Conservation (phyloP, 1,140 invertebrate genomes). For the Calycopis cecrops region DNA sequence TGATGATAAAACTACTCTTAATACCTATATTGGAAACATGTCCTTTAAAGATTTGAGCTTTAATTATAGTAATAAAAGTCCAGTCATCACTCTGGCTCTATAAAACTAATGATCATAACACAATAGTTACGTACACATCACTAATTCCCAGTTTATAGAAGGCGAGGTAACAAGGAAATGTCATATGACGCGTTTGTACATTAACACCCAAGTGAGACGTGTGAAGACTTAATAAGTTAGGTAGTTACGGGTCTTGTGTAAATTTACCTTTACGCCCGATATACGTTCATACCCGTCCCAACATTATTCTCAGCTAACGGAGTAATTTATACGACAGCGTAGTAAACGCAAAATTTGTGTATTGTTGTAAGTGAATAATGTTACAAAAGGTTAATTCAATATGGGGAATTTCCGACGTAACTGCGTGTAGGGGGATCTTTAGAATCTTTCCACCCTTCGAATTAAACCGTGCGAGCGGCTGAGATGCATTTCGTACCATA, state of each 20-base stretch:
- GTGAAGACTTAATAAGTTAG: conserved; percentile 65
- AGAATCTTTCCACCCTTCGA: no score
- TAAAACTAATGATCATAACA: not conserved
- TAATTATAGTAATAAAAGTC: no score
- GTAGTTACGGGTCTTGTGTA: conserved; percentile 59
- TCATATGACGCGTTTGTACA: conserved; percentile 34
- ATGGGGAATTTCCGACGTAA: conserved; percentile 2
- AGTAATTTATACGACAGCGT: conserved; percentile 54
- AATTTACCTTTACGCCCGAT: conserved; percentile 65
- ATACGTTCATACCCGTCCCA: conserved; percentile 42
- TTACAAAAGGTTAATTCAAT: conserved; percentile 11
- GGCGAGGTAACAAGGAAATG: conserved; percentile 32
- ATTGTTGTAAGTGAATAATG: conserved; percentile 18
- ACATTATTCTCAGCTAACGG: conserved; percentile 67
- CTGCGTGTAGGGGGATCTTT: not conserved
- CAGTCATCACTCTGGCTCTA: not conserved
- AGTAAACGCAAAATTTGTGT: conserved; percentile 38
- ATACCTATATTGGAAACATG: no score
- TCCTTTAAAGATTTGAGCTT: no score
- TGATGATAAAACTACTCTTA: no score
- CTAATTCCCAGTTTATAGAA: not conserved
- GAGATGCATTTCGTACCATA: no score
- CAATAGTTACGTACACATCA: not conserved
- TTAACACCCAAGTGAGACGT: conserved; percentile 37
- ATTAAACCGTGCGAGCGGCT: no score